Conservation (phyloP, 2,888 invertebrate species). For the Dasysyrphus albostriatus region DNA sequence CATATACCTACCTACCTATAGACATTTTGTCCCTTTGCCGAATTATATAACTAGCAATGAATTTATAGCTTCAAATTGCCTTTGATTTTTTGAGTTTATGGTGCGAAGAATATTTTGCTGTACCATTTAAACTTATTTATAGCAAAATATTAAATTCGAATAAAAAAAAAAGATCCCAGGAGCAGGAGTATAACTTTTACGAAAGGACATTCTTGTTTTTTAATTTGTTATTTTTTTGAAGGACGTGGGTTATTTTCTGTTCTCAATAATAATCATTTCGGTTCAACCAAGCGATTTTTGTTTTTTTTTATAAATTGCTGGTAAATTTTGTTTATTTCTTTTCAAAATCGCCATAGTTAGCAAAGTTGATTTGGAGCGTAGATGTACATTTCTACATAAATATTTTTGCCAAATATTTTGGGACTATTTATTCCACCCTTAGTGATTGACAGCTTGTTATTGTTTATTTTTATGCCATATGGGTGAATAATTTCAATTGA, state of each 20-base stretch:
- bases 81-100: constrained; percentile 55
- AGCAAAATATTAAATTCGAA: constrained; percentile 37
- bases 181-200: background rate
- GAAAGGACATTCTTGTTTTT: constrained; percentile 1
- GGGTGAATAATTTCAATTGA: constrained; percentile 7
- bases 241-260: background rate
- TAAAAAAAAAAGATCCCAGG: background rate
- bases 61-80: constrained; percentile 40
- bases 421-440: background rate
- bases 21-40: background rate
- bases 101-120: constrained; percentile 37
- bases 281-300: constrained; percentile 24
- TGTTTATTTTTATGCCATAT: background rate
- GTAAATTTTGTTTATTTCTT: background rate
- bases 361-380: background rate
- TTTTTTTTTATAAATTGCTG: constrained; percentile 18
- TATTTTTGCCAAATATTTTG: constrained; percentile 1
- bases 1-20: too few species aligned
- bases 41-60: constrained; percentile 31
- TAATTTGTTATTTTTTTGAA: background rate
- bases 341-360: constrained; percentile 5
- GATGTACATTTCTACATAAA: too few species aligned
- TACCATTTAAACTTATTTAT: constrained; percentile 51
- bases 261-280: constrained; percentile 8
- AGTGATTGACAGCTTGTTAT: constrained; percentile 17